Base-by-base conservation (phyloP, 2,888 invertebrate species). In the Athalia rosae region DNA sequence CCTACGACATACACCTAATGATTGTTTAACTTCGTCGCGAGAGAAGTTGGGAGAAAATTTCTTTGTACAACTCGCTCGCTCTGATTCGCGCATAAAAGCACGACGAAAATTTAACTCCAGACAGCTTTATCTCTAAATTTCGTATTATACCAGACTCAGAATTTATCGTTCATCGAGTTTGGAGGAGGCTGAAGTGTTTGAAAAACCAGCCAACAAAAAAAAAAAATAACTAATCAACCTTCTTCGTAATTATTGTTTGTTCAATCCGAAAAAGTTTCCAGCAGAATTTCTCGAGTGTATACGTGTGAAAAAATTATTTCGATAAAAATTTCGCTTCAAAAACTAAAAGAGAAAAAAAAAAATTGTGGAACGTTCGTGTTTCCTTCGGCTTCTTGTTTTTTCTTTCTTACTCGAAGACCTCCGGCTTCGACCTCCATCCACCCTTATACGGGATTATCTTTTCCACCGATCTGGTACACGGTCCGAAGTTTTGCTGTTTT, bases 41-140 rank as follows among this genome's bases (percentile, higher is more conserved):
- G 8, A 58, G 43, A 58, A 56, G 58, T 71, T 71, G 71, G 58
- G 71, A 58, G 15, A 58, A 45, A 71, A 71, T 58, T 71, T 71
- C 28, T 8, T 71, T 13, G 7, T 41, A 45, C 63, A 4, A 13
- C 6, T 28, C 28, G 13, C 6, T 28, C 28, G 28, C 28, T 1
- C 28, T 28, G 28, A 28, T 28, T 2, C 28, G 28, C 28, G 28
- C 28, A 28, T 28, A 28, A 28, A 28, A 28, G 28, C 28, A 28
- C 28, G 28, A 28, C 28, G 28, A 28, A 28, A 28, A 28, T 28
- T 28, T 28, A 0, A 28, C 28, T 28, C 28, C 2, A 28, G 28
- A 28, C 28, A 28, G 28, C 28, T 28, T 28, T 28, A 15, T 43
- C 71, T 13, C 45, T 63, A 4, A 71, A 71, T 71, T 45, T 71